Base-by-base conservation (phyloP, 1,140 invertebrate species). In the Pogonomyrmex barbatus region DNA sequence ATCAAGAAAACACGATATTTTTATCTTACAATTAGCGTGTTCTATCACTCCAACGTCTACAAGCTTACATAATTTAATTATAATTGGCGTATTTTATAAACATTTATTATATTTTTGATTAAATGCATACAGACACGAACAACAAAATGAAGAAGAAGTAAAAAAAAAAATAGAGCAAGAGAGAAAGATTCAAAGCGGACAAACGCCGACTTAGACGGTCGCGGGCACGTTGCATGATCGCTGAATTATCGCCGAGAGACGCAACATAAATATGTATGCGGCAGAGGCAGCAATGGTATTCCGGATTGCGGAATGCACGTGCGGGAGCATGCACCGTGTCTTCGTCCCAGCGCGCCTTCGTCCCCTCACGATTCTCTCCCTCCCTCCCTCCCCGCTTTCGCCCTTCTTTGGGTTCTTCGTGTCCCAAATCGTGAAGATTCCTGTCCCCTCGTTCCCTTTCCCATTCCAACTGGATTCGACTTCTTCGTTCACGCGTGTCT, bases 251-350 rank as follows among this genome's bases (percentile, higher is more conserved):
- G 92, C 92, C 88, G 86, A 85, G 91, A 88, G 88, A 92, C 91
- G 91, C 89, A 78, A 89, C 92, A 94, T 94, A 94, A 94, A 94
- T 94, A 94, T 94, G 92, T 93, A 94, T 94, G 93, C 90, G 62
- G 86, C 33, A 33, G 86, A 82, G 24, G 87, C 63, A 82, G 92
- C 92, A 93, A 84, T 62, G 85, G 92, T 93, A 94, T 93, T 93
- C 89, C 87, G 91, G 92, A 92, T 94, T 93, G 92, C 91, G 93
- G 92, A 92, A 94, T 94, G 91, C 91, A 92, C 90, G 68, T 83
- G 75, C 90, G 90, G 87, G 84, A 93, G 91, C 91, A 89, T 92
- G 89, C 89, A 87, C 63, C 81, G 65, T 73, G 77, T 78, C 83
- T 58, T 70, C 78, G 67, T 63, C 30, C 30, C 42, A n/a, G 50